Evolutionary conservation across 2,888 invertebrate species (phyloP).

Genomic region (Drosophila longiperda): DNA sequence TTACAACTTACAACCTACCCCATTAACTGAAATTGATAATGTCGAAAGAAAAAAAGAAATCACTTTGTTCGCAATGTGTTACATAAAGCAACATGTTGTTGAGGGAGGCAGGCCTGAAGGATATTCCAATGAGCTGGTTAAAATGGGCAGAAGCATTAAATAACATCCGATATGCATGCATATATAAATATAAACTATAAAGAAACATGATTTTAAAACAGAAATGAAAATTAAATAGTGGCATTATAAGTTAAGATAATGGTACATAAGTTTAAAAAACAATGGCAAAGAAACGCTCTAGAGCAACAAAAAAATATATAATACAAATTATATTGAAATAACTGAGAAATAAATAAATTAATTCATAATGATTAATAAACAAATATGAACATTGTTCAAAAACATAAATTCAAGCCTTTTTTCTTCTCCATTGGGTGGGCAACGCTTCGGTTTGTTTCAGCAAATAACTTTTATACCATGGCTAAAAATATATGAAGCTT

Average conservation of each 20-base stretch:
- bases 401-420: slow-evolving; percentile 42
- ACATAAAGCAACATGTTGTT: slow-evolving; percentile 30
- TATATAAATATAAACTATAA: slow-evolving; percentile 58
- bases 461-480: neutral
- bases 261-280: slow-evolving; percentile 80
- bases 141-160: slow-evolving; percentile 48
- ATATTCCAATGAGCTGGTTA: slow-evolving; percentile 56
- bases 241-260: slow-evolving; percentile 77
- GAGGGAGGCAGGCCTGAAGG: slow-evolving; percentile 34
- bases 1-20: slow-evolving; percentile 53
- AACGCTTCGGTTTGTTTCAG: neutral
- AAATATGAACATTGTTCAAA: slow-evolving; percentile 84
- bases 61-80: slow-evolving; percentile 34
- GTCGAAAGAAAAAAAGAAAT: slow-evolving; percentile 18
- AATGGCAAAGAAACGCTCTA: slow-evolving; percentile 84
- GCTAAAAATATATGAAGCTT: neutral
- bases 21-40: slow-evolving; percentile 47
- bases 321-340: slow-evolving; percentile 79
- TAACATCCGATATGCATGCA: slow-evolving; percentile 54
- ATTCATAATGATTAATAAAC: slow-evolving; percentile 82
- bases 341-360: slow-evolving; percentile 81
- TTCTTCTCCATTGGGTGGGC: slow-evolving; percentile 7
- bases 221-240: slow-evolving; percentile 67
- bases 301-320: slow-evolving; percentile 75
- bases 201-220: slow-evolving; percentile 73